A percentile compares a stretch with the other conserved stretches of the same genome.
Evolutionary conservation across 2,888 invertebrate species (phyloP).

Genomic region (Dynastes tityus): DNA sequence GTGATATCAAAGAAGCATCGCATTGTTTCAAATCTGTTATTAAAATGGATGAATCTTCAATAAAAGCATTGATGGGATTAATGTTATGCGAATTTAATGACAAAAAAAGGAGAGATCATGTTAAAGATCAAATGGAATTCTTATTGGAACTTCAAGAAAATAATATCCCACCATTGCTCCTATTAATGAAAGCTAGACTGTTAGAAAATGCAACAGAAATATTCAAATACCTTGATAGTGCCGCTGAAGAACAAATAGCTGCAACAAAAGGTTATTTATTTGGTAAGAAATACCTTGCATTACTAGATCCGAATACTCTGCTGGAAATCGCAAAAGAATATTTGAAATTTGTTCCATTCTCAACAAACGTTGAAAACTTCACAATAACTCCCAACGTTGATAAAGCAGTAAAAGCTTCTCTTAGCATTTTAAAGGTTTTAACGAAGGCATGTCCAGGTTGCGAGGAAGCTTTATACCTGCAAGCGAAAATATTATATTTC

Average conservation of each 20-base stretch:
- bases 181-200: slow-evolving; percentile 80
- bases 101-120: slow-evolving; percentile 80
- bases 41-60: slow-evolving; percentile 88
- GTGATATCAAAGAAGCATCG: slow-evolving; percentile 84
- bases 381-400: slow-evolving; percentile 32
- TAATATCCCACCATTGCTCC: slow-evolving; percentile 78
- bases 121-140: slow-evolving; percentile 90
- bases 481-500: slow-evolving; percentile 87
- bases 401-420: slow-evolving; percentile 38
- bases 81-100: slow-evolving; percentile 87
- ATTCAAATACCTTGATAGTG: slow-evolving; percentile 76
- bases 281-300: slow-evolving; percentile 82
- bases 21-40: slow-evolving; percentile 86
- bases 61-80: slow-evolving; percentile 85
- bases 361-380: slow-evolving; percentile 46
- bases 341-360: slow-evolving; percentile 79
- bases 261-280: slow-evolving; percentile 76
- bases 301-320: slow-evolving; percentile 90
- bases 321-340: slow-evolving; percentile 85
- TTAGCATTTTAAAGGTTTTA: slow-evolving; percentile 78
- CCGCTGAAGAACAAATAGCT: slow-evolving; percentile 74
- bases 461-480: slow-evolving; percentile 77
- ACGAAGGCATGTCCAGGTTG: slow-evolving; percentile 89
- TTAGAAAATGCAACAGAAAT: slow-evolving; percentile 74
- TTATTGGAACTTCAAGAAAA: slow-evolving; percentile 86